Base-by-base conservation (phyloP, 2,888 invertebrate genomes). In the Baccha elongata region DNA sequence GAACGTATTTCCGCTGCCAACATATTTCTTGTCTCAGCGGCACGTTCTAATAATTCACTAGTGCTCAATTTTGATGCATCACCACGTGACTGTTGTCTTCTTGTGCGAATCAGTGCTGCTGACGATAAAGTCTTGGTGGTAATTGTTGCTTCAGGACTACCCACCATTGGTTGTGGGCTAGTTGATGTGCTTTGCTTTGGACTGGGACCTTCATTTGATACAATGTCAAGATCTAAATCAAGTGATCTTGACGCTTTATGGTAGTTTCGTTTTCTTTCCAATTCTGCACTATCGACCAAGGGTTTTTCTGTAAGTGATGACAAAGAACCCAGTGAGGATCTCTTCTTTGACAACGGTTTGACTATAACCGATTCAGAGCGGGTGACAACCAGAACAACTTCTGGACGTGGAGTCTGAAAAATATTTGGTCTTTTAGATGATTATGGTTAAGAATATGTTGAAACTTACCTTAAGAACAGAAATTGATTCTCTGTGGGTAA, bases 401-500 rank as follows among this genome's bases (percentile, higher is more conserved):
- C 95, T 46, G 94, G 93, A 74, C 95, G 93, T 78, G 96, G 96
- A 76, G 95, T 94, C 95, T 95, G 88, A 0, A 87, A 84, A 75
- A 65, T 13, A 5, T 8, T 21, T 10, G 11, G 4, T 23, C 3
- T 11, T 10, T 46, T 58, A 26, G 55, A 53, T 44, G 35, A 55
- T 79, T 52, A 26, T 11, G n/a, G 4, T 10, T 6, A 15, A 26
- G 13, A 52, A 1, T 17, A 6, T 15, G 1, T 7, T 11, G 0
- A 7, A 17, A 8, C 75, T 86, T 91, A 96, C 96, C 93, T 98
- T 98, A 52, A 98, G 93, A 86, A 97, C 94, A 86, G 95, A 93
- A 86, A 97, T 94, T 86, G 98, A 97, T 90, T 97, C 96, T 42
- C 95, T 93, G 89, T 98, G 98, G 37, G 96, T 96, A 75, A 98